These are phyloP conservation scores for Cricetomys ansorgei DNA, from an alignment of 2,113 vertebrate species.

Conservation along the genomic window DNA sequence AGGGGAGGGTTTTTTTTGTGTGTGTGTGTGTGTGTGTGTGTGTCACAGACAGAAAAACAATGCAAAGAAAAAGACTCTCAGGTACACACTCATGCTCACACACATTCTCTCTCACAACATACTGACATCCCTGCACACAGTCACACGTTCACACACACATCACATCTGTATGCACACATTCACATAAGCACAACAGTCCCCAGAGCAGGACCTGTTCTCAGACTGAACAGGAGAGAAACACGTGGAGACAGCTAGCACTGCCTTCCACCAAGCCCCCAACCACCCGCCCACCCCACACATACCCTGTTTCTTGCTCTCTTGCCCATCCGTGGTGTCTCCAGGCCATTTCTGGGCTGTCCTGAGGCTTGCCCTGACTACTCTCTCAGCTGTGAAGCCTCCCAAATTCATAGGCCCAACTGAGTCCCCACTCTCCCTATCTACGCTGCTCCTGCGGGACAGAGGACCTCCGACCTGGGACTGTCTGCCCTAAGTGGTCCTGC, in stretches of 20 bases:
- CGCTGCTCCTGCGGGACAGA: neutral
- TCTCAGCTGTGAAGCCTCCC: neutral
- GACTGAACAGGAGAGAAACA: neutral
- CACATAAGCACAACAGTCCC: neutral
- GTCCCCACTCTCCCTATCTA: neutral
- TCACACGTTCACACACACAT: neutral
- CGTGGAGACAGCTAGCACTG: rapidly evolving
- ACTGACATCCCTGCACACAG: no score
- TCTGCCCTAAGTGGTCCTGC: rapidly evolving
- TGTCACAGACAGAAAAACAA: no score
- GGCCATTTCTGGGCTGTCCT: rapidly evolving
- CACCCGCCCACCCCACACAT: no score
- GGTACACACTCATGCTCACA: no score
- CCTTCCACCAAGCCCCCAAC: neutral
- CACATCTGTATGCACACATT: neutral
- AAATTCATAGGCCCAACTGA: no score
- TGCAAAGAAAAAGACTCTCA: no score
- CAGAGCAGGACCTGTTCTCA: neutral
- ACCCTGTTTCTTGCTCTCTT: no score
- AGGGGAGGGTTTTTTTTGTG: no score
- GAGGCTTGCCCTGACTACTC: neutral
- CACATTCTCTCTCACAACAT: no score
- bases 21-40: no score
- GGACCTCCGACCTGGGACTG: neutral
- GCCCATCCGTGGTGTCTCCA: neutral